Conservation (phyloP, 2,797 vertebrate species). For the Schizopygopsis malacanthus region DNA sequence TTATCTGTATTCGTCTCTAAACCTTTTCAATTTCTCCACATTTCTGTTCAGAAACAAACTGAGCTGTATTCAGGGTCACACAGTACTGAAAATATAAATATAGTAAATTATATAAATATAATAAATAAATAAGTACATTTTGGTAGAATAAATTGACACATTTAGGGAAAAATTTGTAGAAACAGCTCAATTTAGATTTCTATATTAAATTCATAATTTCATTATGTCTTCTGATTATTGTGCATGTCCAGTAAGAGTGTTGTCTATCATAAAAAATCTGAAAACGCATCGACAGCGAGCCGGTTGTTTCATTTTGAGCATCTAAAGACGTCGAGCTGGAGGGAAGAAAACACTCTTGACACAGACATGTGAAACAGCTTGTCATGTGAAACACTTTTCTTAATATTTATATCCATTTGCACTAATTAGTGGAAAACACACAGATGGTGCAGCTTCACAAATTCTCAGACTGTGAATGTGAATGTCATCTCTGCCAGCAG, state of each 20-base stretch:
- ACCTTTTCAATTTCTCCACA: no score
- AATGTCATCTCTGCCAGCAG: conserved; percentile 82
- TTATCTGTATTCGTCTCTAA: neutral
- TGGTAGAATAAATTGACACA: neutral
- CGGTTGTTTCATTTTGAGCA: neutral
- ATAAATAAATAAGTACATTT: no score
- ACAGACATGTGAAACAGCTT: conserved; percentile 80
- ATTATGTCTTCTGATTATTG: neutral
- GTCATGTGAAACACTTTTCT: conserved; percentile 75
- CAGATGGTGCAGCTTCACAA: conserved; percentile 84
- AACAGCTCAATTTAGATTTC: neutral
- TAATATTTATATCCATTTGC: conserved; percentile 83
- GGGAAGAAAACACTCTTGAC: conserved; percentile 71
- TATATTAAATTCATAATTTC: neutral
- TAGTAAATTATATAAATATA: no score
- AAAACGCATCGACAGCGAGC: neutral
- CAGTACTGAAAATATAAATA: neutral
- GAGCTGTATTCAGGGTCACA: neutral
- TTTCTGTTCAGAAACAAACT: neutral
- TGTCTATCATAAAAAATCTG: neutral
- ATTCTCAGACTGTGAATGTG: conserved; percentile 80
- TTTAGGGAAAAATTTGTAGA: neutral
- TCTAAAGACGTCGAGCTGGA: conserved; percentile 62
- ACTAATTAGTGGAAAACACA: conserved; percentile 84
- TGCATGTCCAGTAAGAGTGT: neutral